Evolutionary conservation across 2,888 invertebrate species (phyloP).

Genomic region (Troilus luridus): DNA sequence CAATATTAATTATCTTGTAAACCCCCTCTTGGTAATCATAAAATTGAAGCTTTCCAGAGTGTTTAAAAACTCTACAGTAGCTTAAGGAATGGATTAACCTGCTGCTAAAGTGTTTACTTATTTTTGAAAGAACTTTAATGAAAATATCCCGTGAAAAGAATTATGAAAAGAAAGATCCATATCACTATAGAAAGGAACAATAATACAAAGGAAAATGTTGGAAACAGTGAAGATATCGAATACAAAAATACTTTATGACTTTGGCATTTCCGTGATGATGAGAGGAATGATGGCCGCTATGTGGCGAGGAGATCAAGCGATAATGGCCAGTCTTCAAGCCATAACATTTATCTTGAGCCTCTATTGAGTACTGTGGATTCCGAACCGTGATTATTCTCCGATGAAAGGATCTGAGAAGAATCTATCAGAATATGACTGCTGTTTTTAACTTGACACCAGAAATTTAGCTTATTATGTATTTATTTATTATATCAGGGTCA

Average conservation of each 20-base stretch:
- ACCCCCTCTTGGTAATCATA: too few relatives aligned
- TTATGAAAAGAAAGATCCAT: too few relatives aligned
- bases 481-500: too few relatives aligned
- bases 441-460: neutral
- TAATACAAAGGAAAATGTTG: neutral
- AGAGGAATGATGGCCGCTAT: neutral
- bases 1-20: too few relatives aligned
- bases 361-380: neutral
- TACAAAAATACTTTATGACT: conserved; percentile 3
- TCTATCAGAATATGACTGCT: neutral
- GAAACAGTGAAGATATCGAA: neutral
- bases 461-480: too few relatives aligned
- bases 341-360: neutral
- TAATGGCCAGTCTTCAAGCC: neutral
- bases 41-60: too few relatives aligned
- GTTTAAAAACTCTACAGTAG: too few relatives aligned
- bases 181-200: neutral
- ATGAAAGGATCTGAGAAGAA: neutral
- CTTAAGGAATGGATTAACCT: too few relatives aligned
- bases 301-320: neutral
- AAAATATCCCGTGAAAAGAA: too few relatives aligned
- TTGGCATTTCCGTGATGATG: neutral
- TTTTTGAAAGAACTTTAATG: too few relatives aligned
- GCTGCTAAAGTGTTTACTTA: too few relatives aligned
- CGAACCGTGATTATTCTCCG: neutral